Evolutionary conservation across 2,797 vertebrate species (phyloP), one percentile per base, ranked within the genome.

Genomic region (Enteromius afrohamiltoni): DNA sequence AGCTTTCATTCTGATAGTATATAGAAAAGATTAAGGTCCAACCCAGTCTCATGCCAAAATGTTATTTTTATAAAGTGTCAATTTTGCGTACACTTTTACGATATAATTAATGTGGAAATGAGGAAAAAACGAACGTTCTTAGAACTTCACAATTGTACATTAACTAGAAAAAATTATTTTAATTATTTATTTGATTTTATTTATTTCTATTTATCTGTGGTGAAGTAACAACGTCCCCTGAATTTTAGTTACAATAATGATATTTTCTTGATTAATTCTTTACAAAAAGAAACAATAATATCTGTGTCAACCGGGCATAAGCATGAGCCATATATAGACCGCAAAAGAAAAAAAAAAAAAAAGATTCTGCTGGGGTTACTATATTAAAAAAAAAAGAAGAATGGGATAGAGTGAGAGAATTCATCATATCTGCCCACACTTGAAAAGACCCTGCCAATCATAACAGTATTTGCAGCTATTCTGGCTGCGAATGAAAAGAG

Each of bases 401-500:
- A 47, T 13, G 51, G 9, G 51, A 80, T 10, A 45, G 62, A 42
- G 64, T 65, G 64, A 64, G 53, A 70, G 79, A 77, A 82, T 70
- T 69, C 37, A 82, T 82, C 71, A 75, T 80, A 31, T 76, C 69
- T 84, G 75, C 81, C 79, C 85, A 64, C 60, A 70, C 84, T 86
- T 87, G 71, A 88, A 88, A 87, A 83, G 73, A 75, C 79, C 21
- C 67, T 86, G 87, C 85, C 87, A 88, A 73, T 86, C 87, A 87
- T 86, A 86, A 80, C 82, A 83, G 21, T 31, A 82, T 85, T 84
- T 60, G 79, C 76, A 83, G 84, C 70, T 83, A 60, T 79, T 83
- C 86, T 88, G 86, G 87, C 87, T 74, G 77, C 58, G 86, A 86
- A 85, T 87, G 85, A 89, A 87, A 89, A 80, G 83, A 42, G 68